These are phyloP conservation scores for Gryon sp. DNA, from an alignment of 1,140 invertebrate genomes.

Conservation along the genomic window DNA sequence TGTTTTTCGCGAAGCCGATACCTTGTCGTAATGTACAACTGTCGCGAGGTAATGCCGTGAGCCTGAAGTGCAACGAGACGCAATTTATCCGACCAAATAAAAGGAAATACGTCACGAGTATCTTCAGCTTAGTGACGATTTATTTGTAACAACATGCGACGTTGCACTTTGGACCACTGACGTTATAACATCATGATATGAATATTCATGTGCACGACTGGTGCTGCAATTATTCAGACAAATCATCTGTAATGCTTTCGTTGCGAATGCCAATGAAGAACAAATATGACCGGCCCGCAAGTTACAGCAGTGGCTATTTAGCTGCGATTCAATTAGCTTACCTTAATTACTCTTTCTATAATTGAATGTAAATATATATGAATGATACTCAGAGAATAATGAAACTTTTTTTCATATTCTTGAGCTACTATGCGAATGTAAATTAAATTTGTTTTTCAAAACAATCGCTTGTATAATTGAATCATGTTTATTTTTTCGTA, in stretches of 20 bases:
- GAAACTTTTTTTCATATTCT: no score
- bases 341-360: conserved; percentile 17
- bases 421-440: no score
- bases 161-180: conserved; percentile 6
- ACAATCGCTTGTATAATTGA: no score
- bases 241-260: conserved; percentile 26
- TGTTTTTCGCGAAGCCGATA: conserved; percentile 25
- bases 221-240: conserved; percentile 13
- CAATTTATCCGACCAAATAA: conserved; percentile 47
- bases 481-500: no score
- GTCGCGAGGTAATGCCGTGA: conserved; percentile 30
- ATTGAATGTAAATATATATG: conserved; percentile 25
- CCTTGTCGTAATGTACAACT: conserved; percentile 35
- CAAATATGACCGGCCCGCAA: conserved; percentile 10
- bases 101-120: conserved; percentile 46
- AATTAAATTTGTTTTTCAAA: no score
- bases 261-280: conserved; percentile 23
- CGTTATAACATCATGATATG: conserved; percentile 12
- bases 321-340: conserved; percentile 12
- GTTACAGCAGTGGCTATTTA: neutral
- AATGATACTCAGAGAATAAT: no score
- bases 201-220: conserved; percentile 24
- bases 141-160: conserved; percentile 10
- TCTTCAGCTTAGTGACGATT: conserved; percentile 16
- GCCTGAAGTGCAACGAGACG: conserved; percentile 35